A percentile compares a stretch with the other conserved stretches of the same genome.
These are phyloP conservation scores for Camelus dromedarius DNA, from an alignment of 2,113 vertebrate genomes.

Conservation along the genomic window DNA sequence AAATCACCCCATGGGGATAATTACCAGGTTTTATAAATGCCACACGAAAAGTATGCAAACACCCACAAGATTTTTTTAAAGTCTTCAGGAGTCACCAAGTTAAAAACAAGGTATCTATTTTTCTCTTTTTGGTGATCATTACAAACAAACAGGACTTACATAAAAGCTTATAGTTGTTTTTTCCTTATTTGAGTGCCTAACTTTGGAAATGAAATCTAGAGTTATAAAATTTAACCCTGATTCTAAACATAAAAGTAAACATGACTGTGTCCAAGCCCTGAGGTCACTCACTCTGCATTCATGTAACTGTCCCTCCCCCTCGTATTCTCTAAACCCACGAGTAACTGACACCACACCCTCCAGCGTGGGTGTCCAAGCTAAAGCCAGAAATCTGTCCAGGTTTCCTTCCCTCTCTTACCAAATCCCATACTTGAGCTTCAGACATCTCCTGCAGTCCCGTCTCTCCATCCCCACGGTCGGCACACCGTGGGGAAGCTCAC, in stretches of 20 bases:
- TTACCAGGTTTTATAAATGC: background rate
- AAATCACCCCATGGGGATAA: background rate
- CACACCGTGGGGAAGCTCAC: too few relatives aligned
- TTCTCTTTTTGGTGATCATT: background rate
- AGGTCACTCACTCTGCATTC: background rate
- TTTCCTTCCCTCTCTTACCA: background rate
- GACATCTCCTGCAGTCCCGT: rapidly evolving
- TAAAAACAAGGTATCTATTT: background rate
- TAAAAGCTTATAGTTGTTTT: background rate
- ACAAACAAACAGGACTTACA: background rate
- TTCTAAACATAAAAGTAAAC: background rate
- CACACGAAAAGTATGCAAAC: background rate
- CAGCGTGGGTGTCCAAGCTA: too few relatives aligned
- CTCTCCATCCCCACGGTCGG: background rate
- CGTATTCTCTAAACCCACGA: background rate
- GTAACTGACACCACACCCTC: background rate
- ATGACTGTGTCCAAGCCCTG: background rate
- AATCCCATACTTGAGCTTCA: rapidly evolving
- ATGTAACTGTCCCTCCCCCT: background rate
- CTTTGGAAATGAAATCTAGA: background rate
- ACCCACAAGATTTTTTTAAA: background rate
- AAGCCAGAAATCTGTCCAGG: background rate
- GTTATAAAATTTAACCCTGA: background rate
- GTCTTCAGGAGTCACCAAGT: background rate
- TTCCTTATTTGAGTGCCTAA: background rate